Percentiles rank a stretch among this genome's conserved stretches.
Conservation (phyloP, 2,113 vertebrate species). For the Scatophagus argus region DNA sequence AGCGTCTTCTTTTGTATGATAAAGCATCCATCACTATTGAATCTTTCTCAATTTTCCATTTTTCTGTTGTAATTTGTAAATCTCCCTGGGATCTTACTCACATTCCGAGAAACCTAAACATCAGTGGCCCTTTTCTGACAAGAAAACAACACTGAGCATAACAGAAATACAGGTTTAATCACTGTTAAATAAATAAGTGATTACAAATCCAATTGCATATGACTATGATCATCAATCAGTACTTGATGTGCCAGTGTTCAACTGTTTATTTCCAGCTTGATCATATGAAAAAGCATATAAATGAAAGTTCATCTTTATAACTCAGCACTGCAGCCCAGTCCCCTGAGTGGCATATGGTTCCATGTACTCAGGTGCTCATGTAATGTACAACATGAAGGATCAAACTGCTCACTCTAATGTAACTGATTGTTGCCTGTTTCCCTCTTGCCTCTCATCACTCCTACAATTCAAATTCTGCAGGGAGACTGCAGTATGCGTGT, state of each 20-base stretch:
- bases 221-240: background rate
- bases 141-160: no score
- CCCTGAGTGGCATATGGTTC: background rate
- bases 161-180: no score
- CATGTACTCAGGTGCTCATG: constrained; percentile 20
- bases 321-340: background rate
- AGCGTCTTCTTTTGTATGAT: no score
- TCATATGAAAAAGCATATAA: background rate
- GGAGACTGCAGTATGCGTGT: background rate
- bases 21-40: no score
- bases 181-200: no score
- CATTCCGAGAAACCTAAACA: no score
- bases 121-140: no score
- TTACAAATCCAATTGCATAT: background rate
- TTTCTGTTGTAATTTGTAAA: no score
- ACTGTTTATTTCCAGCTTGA: background rate
- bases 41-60: no score
- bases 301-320: background rate
- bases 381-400: background rate
- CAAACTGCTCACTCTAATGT: constrained; percentile 2
- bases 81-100: no score
- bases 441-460: background rate
- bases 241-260: background rate
- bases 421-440: background rate
- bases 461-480: background rate